Evolutionary conservation across 2,113 vertebrate genomes (phyloP), one percentile per base, ranked within the genome.

Genomic region (Poecilia latipinna): DNA sequence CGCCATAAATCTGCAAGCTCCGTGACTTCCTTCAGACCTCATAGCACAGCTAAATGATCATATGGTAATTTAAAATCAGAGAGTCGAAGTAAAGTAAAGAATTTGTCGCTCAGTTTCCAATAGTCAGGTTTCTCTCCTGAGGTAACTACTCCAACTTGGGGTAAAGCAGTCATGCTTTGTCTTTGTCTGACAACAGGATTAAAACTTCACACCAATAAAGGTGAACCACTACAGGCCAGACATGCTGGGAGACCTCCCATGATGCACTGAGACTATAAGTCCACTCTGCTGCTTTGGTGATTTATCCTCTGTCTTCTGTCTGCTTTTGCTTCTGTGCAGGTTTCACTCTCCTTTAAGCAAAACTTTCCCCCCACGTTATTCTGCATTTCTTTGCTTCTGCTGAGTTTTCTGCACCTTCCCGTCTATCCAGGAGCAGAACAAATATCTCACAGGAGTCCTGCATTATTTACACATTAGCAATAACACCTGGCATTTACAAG

Each of bases 1-100:
- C 10, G 24, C 54, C 39, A 61, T 44, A 78, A 77, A 72, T 13
- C 68, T 73, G 33, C 3, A 28, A 54, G 48, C 28, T 63, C 28
- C 29, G 2, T 3, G 10, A 8, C 51, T 2, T 24, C 2, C 1
- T 48, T 19, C 44, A 48, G 17, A 48, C 24, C 24, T 10, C 8
- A n/a, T 8, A n/a, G 51, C 7, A n/a, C 22, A 57, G 2, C n/a
- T 8, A 57, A n/a, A 57, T n/a, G 17, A n/a, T 57, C 51, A n/a
- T 57, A 3, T n/a, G 10, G 51, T 8, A 8, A 57, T 57, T 57
- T 11, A 3, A 24, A 57, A n/a, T 57, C 24, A 57, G 44, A 48
- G 51, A 6, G 51, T 8, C 24, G 8, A 57, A 24, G 51, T 3
- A 57, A 57, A n/a, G 22, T n/a, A 57, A 57, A 24, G 3, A 57